These are phyloP conservation scores for Drosophila percnosoma DNA, from an alignment of 2,888 invertebrate genomes.

Conservation along the genomic window DNA sequence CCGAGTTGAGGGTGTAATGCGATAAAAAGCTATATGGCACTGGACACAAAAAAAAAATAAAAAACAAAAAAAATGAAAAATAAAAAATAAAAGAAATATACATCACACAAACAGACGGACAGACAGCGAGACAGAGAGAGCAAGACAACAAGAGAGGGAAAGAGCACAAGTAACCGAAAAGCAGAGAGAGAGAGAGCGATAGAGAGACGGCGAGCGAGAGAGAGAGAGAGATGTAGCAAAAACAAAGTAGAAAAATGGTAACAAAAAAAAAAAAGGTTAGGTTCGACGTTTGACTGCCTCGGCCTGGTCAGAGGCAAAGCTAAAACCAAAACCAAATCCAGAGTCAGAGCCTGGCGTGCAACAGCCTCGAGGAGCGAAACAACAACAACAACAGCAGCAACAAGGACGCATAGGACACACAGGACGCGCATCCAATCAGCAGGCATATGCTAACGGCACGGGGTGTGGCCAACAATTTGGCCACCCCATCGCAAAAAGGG, in stretches of 20 bases:
- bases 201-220: not conserved
- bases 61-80: not conserved
- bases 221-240: not conserved
- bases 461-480: slow-evolving; percentile 68
- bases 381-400: slow-evolving; percentile 25
- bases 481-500: slow-evolving; percentile 39
- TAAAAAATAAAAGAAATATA: slow-evolving; percentile 11
- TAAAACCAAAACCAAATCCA: slow-evolving; percentile 31
- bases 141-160: slow-evolving; percentile 7
- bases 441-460: slow-evolving; percentile 63
- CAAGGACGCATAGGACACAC: slow-evolving; percentile 32
- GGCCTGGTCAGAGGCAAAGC: slow-evolving; percentile 47
- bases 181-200: not conserved
- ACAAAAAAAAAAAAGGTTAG: slow-evolving; percentile 52
- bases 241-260: slow-evolving; percentile 3
- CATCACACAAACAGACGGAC: slow-evolving; percentile 24
- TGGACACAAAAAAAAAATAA: slow-evolving; percentile 24
- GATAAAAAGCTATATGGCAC: slow-evolving; percentile 59
- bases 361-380: slow-evolving; percentile 51
- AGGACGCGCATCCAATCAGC: slow-evolving; percentile 68
- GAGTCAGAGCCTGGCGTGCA: slow-evolving; percentile 41
- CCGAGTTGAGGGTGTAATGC: slow-evolving; percentile 47
- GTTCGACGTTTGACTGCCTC: slow-evolving; percentile 72
- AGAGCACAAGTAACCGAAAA: not conserved
- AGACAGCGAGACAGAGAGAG: slow-evolving; percentile 9